phyloP scores from a whole-genome alignment of 2,888 invertebrate species.

The Adelognathus sp. region DNA sequence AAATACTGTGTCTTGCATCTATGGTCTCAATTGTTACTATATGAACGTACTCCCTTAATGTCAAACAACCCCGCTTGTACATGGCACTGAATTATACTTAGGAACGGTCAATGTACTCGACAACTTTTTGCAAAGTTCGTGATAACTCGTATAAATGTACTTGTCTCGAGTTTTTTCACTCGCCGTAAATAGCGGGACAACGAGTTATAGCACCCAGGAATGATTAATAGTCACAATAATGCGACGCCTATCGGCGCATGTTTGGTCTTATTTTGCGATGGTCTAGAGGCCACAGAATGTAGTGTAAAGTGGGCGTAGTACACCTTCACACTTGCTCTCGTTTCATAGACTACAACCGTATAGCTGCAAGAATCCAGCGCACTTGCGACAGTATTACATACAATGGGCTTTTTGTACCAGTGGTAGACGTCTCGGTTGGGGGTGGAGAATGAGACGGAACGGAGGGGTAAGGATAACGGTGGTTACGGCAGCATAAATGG shows the following conservation, averaged over 20 bases:
- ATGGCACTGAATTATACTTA: too few relatives aligned
- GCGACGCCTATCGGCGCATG: not conserved
- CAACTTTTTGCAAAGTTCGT: too few relatives aligned
- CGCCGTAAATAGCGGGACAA: not conserved
- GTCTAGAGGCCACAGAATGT: not conserved
- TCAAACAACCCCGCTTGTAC: too few relatives aligned
- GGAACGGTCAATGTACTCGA: too few relatives aligned
- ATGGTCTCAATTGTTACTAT: too few relatives aligned
- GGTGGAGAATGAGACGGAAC: not conserved
- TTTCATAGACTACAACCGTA: not conserved
- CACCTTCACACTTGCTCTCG: not conserved
- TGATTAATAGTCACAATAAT: not conserved
- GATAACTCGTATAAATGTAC: too few relatives aligned
- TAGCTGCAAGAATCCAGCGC: not conserved
- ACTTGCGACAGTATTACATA: conserved; percentile 3
- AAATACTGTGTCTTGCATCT: too few relatives aligned
- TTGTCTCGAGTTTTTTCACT: too few relatives aligned
- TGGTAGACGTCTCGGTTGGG: conserved; percentile 11
- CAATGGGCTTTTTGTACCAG: conserved; percentile 5
- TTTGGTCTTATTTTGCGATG: not conserved
- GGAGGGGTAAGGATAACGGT: conserved; percentile 9
- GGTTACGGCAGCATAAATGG: conserved; percentile 71
- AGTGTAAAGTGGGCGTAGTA: not conserved
- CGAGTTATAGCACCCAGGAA: not conserved
- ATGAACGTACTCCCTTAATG: too few relatives aligned